Percentiles rank a stretch among this genome's conserved stretches.
phyloP scores from a whole-genome alignment of 37 sponge, comb jelly and placozoan genomes.

The Oopsacas minuta region DNA sequence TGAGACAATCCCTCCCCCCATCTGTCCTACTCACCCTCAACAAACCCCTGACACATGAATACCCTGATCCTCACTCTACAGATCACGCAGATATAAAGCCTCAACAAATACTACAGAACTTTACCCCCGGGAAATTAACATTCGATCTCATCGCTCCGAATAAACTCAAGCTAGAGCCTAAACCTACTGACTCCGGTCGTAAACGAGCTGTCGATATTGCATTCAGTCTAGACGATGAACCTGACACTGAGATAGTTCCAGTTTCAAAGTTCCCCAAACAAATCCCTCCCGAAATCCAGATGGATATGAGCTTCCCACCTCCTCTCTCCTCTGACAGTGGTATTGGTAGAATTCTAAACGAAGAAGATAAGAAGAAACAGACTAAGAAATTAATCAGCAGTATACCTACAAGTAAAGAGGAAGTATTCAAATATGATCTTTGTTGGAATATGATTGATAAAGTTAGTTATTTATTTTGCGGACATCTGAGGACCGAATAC shows the following conservation, averaged over 20 bases:
- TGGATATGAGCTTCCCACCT: background rate
- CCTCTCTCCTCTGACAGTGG: background rate
- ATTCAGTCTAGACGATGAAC: background rate
- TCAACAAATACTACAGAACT: background rate
- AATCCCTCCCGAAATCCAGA: background rate
- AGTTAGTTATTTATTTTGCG: no score
- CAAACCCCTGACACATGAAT: background rate
- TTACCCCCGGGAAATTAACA: background rate
- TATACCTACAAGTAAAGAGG: constrained; percentile 83
- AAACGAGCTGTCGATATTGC: background rate
- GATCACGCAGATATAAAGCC: background rate
- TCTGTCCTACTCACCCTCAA: background rate
- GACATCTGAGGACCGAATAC: no score
- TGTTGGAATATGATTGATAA: constrained; percentile 82
- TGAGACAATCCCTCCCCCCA: constrained; percentile 24
- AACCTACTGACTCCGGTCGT: background rate
- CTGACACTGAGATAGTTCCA: background rate
- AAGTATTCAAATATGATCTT: constrained; percentile 75
- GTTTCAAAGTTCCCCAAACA: background rate
- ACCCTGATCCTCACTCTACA: background rate
- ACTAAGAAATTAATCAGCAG: constrained; percentile 70
- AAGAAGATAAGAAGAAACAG: constrained; percentile 76
- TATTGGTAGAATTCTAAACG: background rate
- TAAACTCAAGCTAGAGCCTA: background rate
- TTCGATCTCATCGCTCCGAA: constrained; percentile 5